Percentiles rank a stretch among this genome's conserved stretches.
These are phyloP conservation scores for Drosophila ohnishii DNA, from an alignment of 1,140 invertebrate species.

Conservation along the genomic window DNA sequence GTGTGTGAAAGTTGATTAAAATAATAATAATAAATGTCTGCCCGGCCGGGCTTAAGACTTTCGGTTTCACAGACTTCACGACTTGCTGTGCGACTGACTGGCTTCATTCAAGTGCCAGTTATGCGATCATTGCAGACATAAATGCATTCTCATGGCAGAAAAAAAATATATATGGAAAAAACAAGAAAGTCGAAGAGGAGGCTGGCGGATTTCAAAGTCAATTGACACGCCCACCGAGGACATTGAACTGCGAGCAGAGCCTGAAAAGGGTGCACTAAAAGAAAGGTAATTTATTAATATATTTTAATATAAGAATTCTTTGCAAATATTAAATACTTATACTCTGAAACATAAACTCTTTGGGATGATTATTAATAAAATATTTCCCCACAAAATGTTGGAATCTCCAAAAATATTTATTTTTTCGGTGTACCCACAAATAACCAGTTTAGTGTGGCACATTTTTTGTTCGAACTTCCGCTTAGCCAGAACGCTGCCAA, in stretches of 20 bases:
- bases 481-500: constrained; percentile 64
- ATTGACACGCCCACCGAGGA: constrained; percentile 57
- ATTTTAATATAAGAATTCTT: no score
- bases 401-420: not conserved
- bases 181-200: constrained; percentile 24
- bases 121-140: constrained; percentile 48
- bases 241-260: constrained; percentile 56
- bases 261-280: constrained; percentile 8
- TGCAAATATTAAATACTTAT: not conserved
- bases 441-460: constrained; percentile 67
- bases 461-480: constrained; percentile 71
- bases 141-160: constrained; percentile 42
- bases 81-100: constrained; percentile 33
- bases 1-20: constrained; percentile 52
- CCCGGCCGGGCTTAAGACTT: constrained; percentile 43
- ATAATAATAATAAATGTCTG: constrained; percentile 28
- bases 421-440: constrained; percentile 51
- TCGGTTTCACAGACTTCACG: constrained; percentile 32
- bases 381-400: no score
- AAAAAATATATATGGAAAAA: constrained; percentile 24
- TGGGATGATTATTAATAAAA: no score
- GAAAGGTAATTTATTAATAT: not conserved
- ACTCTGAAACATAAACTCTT: not conserved
- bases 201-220: constrained; percentile 59
- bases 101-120: constrained; percentile 41